phyloP scores from a whole-genome alignment of 1,140 invertebrate species.

The Protaetia brevitarsis region DNA sequence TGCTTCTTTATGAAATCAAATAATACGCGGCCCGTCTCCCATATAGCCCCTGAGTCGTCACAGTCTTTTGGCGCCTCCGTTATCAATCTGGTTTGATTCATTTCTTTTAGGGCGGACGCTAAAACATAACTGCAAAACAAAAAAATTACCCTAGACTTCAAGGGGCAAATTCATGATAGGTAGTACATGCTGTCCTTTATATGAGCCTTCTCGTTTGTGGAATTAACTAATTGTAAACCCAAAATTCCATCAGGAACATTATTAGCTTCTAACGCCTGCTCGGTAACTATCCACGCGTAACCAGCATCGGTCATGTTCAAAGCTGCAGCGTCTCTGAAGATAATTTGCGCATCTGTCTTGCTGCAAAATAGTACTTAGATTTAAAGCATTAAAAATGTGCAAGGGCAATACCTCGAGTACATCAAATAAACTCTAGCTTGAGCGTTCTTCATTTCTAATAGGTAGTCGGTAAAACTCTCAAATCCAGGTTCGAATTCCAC shows the following conservation, averaged over 20 bases:
- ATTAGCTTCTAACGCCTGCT: constrained; percentile 82
- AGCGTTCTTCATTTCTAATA: constrained; percentile 76
- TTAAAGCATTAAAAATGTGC: not conserved
- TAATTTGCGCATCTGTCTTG: constrained; percentile 82
- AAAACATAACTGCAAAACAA: constrained; percentile 63
- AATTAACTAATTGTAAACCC: constrained; percentile 83
- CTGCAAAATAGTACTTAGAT: constrained; percentile 52
- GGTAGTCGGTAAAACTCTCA: constrained; percentile 73
- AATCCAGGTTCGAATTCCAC: constrained; percentile 86
- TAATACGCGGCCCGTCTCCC: constrained; percentile 83
- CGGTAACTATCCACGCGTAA: constrained; percentile 97
- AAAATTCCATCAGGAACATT: constrained; percentile 86
- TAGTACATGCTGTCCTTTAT: constrained; percentile 78
- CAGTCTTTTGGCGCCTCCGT: constrained; percentile 87
- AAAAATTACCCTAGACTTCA: not conserved
- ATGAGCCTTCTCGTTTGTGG: constrained; percentile 83
- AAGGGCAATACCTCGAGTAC: constrained; percentile 80
- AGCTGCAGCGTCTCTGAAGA: constrained; percentile 82
- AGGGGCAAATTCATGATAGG: too few species aligned
- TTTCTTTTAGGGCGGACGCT: constrained; percentile 80
- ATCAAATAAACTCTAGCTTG: constrained; percentile 89
- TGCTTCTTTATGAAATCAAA: constrained; percentile 67
- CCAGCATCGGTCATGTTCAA: constrained; percentile 88
- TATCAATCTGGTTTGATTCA: constrained; percentile 81
- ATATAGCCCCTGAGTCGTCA: constrained; percentile 81